Evolutionary conservation across 2,888 invertebrate genomes (phyloP), one percentile per base, ranked within the genome.

Genomic region (Galeruca laticollis): DNA sequence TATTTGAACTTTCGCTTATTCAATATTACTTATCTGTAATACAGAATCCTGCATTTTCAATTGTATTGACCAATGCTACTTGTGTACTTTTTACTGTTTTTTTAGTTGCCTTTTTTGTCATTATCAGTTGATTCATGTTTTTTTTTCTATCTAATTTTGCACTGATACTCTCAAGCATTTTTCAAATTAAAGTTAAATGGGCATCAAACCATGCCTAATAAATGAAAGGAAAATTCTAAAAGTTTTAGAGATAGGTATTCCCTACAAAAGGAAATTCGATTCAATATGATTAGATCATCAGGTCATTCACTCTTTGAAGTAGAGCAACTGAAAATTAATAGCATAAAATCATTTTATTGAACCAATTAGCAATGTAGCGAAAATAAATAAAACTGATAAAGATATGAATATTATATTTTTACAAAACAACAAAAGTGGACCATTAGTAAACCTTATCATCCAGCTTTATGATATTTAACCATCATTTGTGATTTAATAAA

Each of bases 321-420:
- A 10, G 37, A 10, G 2, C 37, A 11, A 13, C 40, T n/a, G 40
- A 40, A 40, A 15, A 47, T 47, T 47, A 40, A 40, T 40, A 40
- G n/a, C 13, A 40, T 40, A n/a, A n/a, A 40, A 40, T 40, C 5
- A n/a, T 40, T 26, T 5, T 26, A 26, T 26, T 26, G 26, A 40
- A 40, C 11, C 40, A 40, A 40, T n/a, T n/a, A 40, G 40, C 40
- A 18, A 47, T 47, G 18, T 47, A 10, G 47, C 47, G 18, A 47
- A 47, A 47, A 47, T 47, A 47, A 47, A 47, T 47, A 43, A 43
- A 43, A 43, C 43, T 43, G 43, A 43, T 43, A 47, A 15, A n/a
- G 26, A 15, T n/a, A 15, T 43, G 15, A 18, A 18, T 47, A 8
- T 18, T 47, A 18, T 47, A n/a, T 40, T 40, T 40, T 40, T 40